phyloP scores from a whole-genome alignment of 1,140 invertebrate genomes.

The Steinernema khuongi region DNA sequence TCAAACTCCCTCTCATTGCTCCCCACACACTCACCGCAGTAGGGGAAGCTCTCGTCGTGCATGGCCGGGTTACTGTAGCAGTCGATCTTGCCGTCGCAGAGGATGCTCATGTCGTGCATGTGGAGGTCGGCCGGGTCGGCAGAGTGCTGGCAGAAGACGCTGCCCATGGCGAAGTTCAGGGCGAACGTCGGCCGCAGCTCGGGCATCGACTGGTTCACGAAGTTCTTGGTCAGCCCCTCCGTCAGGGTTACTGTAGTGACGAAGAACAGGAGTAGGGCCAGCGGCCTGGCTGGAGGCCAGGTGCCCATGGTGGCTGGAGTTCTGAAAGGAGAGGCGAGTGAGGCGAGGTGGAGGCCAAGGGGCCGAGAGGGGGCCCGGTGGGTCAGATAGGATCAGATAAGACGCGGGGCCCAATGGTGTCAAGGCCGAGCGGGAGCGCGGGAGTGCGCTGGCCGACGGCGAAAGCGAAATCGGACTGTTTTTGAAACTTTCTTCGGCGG shows the following conservation, averaged over 20 bases:
- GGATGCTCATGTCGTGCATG: constrained; percentile 49
- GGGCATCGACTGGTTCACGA: constrained; percentile 45
- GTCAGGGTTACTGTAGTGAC: neutral
- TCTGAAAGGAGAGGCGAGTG: neutral
- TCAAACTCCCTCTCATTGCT: too few relatives aligned
- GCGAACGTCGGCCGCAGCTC: constrained; percentile 48
- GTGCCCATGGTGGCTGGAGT: neutral
- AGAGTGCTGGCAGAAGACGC: constrained; percentile 49
- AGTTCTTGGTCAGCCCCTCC: constrained; percentile 29
- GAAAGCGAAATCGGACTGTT: constrained; percentile 8
- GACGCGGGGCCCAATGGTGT: neutral
- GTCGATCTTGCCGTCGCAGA: constrained; percentile 48
- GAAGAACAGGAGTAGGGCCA: neutral
- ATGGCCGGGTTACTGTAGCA: constrained; percentile 47
- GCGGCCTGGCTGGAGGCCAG: neutral
- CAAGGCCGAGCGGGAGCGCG: neutral
- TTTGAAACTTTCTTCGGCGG: neutral
- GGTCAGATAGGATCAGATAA: neutral
- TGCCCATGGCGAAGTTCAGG: constrained; percentile 51
- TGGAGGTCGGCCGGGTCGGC: constrained; percentile 41
- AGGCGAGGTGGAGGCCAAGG: neutral
- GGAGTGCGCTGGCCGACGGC: neutral
- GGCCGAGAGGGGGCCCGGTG: neutral
- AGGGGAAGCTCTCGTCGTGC: constrained; percentile 52
- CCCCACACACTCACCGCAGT: constrained; percentile 49